Percentiles rank a stretch among this genome's conserved stretches.
phyloP scores from a whole-genome alignment of 2,888 invertebrate species.

The Xylota sylvarum region DNA sequence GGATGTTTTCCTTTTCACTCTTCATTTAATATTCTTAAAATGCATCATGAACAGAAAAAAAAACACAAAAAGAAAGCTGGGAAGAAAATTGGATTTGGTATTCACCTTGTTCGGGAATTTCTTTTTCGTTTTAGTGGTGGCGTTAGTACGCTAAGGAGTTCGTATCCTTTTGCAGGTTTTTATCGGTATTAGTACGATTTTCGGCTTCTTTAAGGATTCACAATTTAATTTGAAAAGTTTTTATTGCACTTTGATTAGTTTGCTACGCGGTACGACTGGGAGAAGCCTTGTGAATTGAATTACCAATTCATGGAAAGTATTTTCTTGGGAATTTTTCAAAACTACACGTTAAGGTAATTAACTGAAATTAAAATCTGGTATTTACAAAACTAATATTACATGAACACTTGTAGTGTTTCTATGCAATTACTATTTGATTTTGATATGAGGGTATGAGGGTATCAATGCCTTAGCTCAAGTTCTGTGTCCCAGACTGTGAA shows the following conservation, averaged over 20 bases:
- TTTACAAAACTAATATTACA: background rate
- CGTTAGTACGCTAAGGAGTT: conserved; percentile 12
- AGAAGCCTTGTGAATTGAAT: conserved; percentile 47
- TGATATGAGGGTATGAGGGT: too few species aligned
- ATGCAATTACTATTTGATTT: too few species aligned
- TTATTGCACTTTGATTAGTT: conserved; percentile 76
- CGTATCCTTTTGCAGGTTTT: conserved; percentile 22
- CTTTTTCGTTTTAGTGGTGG: conserved; percentile 23
- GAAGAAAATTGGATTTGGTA: conserved; percentile 46
- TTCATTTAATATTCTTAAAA: conserved; percentile 72
- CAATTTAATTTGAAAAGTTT: conserved; percentile 75
- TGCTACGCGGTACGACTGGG: background rate
- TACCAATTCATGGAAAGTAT: conserved; percentile 50
- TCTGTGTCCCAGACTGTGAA: too few species aligned
- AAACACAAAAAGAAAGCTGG: conserved; percentile 5
- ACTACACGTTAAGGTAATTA: conserved; percentile 28
- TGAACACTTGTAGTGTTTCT: background rate
- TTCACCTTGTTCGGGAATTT: conserved; percentile 7
- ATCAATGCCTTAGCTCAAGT: too few species aligned
- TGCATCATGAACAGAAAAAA: conserved; percentile 36
- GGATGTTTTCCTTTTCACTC: conserved; percentile 72
- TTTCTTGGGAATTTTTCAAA: conserved; percentile 32
- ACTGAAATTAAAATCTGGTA: background rate
- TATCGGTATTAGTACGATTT: conserved; percentile 52
- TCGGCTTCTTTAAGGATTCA: conserved; percentile 68